Evolutionary conservation across 1,140 invertebrate species (phyloP).

Genomic region (Drosophila triauraria): DNA sequence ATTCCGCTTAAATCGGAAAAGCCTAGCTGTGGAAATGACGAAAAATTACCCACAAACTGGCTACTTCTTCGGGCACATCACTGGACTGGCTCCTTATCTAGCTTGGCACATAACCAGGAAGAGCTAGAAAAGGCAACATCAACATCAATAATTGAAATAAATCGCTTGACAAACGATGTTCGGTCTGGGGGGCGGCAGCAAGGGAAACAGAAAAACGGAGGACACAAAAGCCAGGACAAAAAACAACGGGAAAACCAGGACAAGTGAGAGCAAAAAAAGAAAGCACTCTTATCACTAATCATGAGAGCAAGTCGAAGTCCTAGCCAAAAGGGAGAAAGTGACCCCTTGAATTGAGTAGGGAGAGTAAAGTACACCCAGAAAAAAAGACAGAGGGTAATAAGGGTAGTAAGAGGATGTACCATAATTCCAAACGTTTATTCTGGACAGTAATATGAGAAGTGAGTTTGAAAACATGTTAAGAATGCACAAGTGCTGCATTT

Average conservation of each 20-base stretch:
- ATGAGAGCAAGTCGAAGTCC: slow-evolving; percentile 31
- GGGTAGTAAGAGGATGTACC: fast-evolving
- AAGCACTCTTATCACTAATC: slow-evolving; percentile 73
- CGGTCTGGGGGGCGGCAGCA: slow-evolving; percentile 17
- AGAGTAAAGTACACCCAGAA: neutral
- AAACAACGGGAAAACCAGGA: slow-evolving; percentile 25
- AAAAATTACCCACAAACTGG: slow-evolving; percentile 25
- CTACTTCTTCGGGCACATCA: slow-evolving; percentile 15
- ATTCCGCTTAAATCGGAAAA: slow-evolving; percentile 1
- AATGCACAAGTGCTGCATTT: neutral
- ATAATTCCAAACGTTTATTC: neutral
- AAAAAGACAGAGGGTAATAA: neutral
- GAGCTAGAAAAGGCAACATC: slow-evolving; percentile 24
- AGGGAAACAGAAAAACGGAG: slow-evolving; percentile 38
- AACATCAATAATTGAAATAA: slow-evolving; percentile 79
- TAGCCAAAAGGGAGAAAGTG: slow-evolving; percentile 3
- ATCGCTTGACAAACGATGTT: slow-evolving; percentile 74
- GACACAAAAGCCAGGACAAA: slow-evolving; percentile 23
- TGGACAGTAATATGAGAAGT: neutral
- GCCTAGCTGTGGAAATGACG: slow-evolving; percentile 3
- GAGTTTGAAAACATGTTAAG: neutral
- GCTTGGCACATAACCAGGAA: slow-evolving; percentile 15
- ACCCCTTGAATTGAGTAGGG: neutral
- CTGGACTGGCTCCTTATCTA: slow-evolving; percentile 29
- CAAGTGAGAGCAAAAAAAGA: slow-evolving; percentile 16